These are phyloP conservation scores for Bombus picipes DNA, from an alignment of 1,140 invertebrate genomes.

Conservation along the genomic window DNA sequence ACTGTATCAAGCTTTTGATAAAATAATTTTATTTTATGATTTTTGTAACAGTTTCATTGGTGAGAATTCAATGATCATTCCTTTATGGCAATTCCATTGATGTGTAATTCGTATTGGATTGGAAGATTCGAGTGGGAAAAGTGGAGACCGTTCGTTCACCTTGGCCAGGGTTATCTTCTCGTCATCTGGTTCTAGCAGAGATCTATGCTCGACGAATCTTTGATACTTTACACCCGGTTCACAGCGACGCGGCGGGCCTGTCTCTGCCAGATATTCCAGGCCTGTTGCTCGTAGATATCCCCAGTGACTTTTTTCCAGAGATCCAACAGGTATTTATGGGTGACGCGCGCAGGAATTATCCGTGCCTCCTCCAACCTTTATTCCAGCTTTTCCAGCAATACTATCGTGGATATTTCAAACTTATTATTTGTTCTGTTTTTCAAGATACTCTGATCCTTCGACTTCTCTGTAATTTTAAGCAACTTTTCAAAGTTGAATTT, in stretches of 20 bases:
- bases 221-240: constrained; percentile 44
- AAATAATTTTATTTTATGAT: no score
- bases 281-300: constrained; percentile 41
- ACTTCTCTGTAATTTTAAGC: not conserved
- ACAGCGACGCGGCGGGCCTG: not conserved
- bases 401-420: not conserved
- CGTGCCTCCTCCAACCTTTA: not conserved
- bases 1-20: no score
- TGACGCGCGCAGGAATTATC: constrained; percentile 18
- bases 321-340: constrained; percentile 35
- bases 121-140: constrained; percentile 25
- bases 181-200: constrained; percentile 60
- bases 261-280: constrained; percentile 19
- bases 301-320: not conserved
- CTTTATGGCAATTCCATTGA: no score
- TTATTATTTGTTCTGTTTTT: not conserved
- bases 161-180: constrained; percentile 54
- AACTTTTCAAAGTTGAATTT: no score
- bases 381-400: not conserved
- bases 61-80: not conserved
- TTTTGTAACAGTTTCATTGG: no score
- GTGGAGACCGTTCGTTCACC: constrained; percentile 51
- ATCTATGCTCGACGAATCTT: constrained; percentile 56
- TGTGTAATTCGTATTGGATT: not conserved
- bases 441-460: not conserved